phyloP scores from a whole-genome alignment of 2,113 vertebrate species.

The Lontra canadensis region DNA sequence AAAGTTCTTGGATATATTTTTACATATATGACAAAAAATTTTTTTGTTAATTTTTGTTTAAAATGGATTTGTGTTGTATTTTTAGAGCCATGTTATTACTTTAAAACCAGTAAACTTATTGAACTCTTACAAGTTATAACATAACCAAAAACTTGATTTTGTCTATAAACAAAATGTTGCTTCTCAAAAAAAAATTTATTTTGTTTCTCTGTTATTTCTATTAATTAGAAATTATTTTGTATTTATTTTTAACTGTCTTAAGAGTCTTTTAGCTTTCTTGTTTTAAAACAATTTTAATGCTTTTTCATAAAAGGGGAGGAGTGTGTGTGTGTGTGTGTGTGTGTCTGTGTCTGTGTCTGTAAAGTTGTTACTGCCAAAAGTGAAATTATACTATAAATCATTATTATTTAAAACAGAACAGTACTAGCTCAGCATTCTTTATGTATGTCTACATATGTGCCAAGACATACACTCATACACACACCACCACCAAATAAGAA shows the following conservation, averaged over 20 bases:
- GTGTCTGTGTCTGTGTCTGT: background rate
- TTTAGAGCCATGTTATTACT: background rate
- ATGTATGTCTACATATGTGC: background rate
- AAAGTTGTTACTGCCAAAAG: background rate
- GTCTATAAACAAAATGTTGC: background rate
- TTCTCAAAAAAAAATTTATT: background rate
- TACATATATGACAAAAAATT: background rate
- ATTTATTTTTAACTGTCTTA: background rate
- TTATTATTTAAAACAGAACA: background rate
- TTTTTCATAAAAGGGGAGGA: no score
- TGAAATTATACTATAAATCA: background rate
- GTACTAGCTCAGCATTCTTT: background rate
- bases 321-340: background rate
- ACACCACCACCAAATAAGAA: background rate
- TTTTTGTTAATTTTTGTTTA: background rate
- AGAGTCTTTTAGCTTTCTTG: background rate
- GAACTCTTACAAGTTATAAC: background rate
- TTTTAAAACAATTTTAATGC: background rate
- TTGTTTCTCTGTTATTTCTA: background rate
- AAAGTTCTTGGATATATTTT: background rate
- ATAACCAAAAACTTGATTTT: background rate
- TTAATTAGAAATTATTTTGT: background rate
- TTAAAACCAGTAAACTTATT: background rate
- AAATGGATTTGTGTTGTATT: background rate
- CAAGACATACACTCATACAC: background rate